A percentile compares a stretch with the other conserved stretches of the same genome.
Evolutionary conservation across 2,797 vertebrate genomes (phyloP).

Genomic region (Xenops minutus): DNA sequence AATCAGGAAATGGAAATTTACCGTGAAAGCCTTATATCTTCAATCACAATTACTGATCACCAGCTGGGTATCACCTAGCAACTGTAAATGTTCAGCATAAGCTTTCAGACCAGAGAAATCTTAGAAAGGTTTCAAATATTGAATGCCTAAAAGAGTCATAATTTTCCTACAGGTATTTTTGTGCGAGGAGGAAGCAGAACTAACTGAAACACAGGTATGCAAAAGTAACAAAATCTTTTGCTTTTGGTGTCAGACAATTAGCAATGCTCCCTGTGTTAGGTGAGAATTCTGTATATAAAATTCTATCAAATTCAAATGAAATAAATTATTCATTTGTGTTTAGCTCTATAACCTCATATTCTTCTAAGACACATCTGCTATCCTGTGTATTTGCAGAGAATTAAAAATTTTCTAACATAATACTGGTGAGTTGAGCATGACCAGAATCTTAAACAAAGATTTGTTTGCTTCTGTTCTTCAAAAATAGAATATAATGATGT

Average conservation of each 20-base stretch:
- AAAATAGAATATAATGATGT: neutral
- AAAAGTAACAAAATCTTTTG: neutral
- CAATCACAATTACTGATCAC: neutral
- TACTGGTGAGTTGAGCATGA: neutral
- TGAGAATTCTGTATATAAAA: neutral
- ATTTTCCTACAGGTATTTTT: neutral
- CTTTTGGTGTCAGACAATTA: neutral
- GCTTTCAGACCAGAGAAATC: neutral
- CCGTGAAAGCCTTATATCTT: neutral
- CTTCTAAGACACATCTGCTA: neutral
- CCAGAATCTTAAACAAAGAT: conserved; percentile 37
- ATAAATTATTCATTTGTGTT: neutral
- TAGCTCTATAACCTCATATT: neutral
- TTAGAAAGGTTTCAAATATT: neutral
- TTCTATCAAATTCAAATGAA: neutral
- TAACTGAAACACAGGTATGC: neutral
- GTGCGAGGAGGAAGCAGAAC: neutral
- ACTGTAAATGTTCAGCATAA: neutral
- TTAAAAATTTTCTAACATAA: conserved; percentile 12
- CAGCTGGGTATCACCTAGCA: neutral
- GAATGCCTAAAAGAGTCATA: neutral
- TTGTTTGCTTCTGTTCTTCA: conserved; percentile 26
- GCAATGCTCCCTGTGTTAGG: neutral
- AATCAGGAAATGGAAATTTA: neutral
- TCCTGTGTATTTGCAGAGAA: conserved; percentile 28